Evolutionary conservation across 2,888 invertebrate species (phyloP), one percentile per base, ranked within the genome.

Genomic region (Pediacus dermestoides): DNA sequence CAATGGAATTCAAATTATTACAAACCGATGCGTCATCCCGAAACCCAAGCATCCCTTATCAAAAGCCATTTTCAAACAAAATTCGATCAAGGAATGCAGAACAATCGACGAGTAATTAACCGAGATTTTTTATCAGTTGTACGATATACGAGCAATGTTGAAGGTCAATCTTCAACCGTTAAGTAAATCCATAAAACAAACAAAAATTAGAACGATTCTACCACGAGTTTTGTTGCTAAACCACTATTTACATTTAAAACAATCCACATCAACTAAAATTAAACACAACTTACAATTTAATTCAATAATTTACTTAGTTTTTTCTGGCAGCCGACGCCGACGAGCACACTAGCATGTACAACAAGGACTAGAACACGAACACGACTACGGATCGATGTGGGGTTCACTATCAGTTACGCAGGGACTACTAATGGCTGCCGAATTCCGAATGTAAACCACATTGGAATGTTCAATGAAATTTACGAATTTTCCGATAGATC

Each of bases 341-440:
- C 42, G 42, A 53, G 44, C 51, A 52, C 57, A 56, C 57, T 50
- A 55, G 46, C 54, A 50, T 40, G 46, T 57, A 55, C 55, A 50
- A 57, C 57, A 57, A 62, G 57, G 67, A 68, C 67, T 66, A 68
- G 64, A 67, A 57, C 66, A 66, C 65, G 67, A 68, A 65, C 66
- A 63, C 59, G 49, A 50, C 44, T 50, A 52, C 55, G 57, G 66
- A 67, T 67, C 67, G 63, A 67, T 68, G 62, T 53, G 63, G 63
- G 61, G 64, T 61, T 61, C 60, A 61, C 63, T 62, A 64, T 58
- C 60, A 58, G 61, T 59, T 63, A 57, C 56, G 61, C 66, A 65
- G 60, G 62, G 64, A 61, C 60, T 60, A 49, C 51, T 50, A 49
- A 60, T 60, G 60, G 60, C 60, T 56, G 52, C 52, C 34, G n/a